phyloP scores from a whole-genome alignment of 2,113 vertebrate genomes.

The Callopanchax toddi region DNA sequence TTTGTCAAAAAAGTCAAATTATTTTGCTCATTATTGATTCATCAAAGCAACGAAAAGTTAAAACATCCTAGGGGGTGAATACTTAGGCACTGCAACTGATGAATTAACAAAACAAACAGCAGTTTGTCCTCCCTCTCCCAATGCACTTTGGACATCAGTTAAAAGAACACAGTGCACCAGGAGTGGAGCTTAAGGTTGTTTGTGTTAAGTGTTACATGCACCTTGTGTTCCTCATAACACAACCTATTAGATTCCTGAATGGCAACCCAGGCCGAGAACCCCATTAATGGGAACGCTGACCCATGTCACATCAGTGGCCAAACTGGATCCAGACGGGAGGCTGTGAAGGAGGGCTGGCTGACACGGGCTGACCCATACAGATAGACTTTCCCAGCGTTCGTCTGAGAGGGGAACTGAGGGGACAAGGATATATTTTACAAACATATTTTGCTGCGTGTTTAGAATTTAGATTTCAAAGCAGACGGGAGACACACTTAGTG shows the following conservation, averaged over 20 bases:
- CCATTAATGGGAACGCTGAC: neutral
- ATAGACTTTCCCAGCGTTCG: neutral
- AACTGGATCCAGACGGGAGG: neutral
- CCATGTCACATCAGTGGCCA: neutral
- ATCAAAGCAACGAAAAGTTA: no score
- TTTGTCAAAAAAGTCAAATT: no score
- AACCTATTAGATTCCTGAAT: neutral
- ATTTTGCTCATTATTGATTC: no score
- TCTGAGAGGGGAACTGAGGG: neutral
- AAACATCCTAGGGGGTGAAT: no score
- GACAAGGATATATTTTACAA: neutral
- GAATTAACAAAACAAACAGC: neutral
- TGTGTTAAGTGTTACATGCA: neutral
- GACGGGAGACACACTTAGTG: neutral
- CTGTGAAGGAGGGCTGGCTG: neutral
- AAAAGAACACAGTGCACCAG: neutral
- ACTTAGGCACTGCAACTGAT: no score
- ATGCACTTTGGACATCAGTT: neutral
- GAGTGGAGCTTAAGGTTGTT: neutral
- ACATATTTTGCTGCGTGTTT: neutral
- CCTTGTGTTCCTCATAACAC: neutral
- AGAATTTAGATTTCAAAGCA: slow-evolving; percentile 1
- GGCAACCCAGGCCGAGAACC: neutral
- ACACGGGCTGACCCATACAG: neutral
- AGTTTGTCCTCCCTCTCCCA: neutral